phyloP scores from a whole-genome alignment of 2,888 invertebrate species.

The Mesoligia furuncula region DNA sequence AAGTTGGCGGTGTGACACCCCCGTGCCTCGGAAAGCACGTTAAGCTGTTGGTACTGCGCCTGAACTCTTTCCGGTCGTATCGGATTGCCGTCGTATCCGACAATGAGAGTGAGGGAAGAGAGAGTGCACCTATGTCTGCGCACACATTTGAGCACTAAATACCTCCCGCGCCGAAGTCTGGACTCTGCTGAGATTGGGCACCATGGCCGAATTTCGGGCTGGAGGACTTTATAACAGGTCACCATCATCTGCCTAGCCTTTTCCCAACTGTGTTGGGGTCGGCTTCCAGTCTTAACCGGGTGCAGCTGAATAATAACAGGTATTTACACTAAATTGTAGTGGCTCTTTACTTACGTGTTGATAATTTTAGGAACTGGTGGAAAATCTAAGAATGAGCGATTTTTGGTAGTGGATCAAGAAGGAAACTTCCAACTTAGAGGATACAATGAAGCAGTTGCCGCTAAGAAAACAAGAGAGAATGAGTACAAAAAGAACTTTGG shows the following conservation, averaged over 20 bases:
- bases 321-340: background rate
- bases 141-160: background rate
- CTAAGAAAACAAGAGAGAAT: slow-evolving; percentile 86
- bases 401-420: slow-evolving; percentile 94
- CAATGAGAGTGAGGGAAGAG: too few relatives aligned
- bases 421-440: slow-evolving; percentile 93
- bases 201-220: background rate
- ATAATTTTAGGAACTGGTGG: slow-evolving; percentile 90
- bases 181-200: background rate
- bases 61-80: background rate
- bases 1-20: background rate
- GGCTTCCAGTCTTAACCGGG: too few relatives aligned
- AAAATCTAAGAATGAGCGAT: slow-evolving; percentile 94
- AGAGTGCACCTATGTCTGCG: background rate
- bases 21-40: background rate
- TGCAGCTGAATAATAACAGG: too few relatives aligned
- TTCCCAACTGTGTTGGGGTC: too few relatives aligned
- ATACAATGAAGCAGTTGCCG: slow-evolving; percentile 90
- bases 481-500: slow-evolving; percentile 87
- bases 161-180: background rate
- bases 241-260: too few relatives aligned
- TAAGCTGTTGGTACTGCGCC: background rate
- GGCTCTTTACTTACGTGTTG: background rate
- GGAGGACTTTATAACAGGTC: too few relatives aligned
- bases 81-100: background rate